Evolutionary conservation across 2,888 invertebrate species (phyloP).

Genomic region (Limenitis camilla): DNA sequence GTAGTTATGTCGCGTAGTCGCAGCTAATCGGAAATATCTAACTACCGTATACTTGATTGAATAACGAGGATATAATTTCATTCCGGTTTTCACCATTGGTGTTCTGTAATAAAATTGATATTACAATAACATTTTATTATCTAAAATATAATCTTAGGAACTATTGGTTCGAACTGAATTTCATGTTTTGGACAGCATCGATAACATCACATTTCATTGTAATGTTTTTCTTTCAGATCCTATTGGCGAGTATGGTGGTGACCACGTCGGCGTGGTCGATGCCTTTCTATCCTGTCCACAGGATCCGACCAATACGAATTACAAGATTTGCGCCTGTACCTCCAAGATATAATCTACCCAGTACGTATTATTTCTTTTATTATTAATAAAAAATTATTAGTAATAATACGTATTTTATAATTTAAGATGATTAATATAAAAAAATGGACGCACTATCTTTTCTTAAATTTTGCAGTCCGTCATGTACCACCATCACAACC

Average conservation of each 20-base stretch:
- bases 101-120: background rate
- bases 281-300: slow-evolving; percentile 49
- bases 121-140: background rate
- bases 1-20: background rate
- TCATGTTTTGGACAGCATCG: too few species aligned
- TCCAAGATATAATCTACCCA: slow-evolving; percentile 30
- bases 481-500: background rate
- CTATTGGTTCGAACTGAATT: too few species aligned
- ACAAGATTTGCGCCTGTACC: slow-evolving; percentile 48
- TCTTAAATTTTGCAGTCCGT: background rate
- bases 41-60: background rate
- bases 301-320: slow-evolving; percentile 40
- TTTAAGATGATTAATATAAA: too few species aligned
- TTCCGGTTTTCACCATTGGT: slow-evolving; percentile 3
- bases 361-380: slow-evolving; percentile 17
- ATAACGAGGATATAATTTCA: slow-evolving; percentile 3
- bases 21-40: slow-evolving; percentile 1
- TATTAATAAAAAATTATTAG: too few species aligned
- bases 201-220: too few species aligned
- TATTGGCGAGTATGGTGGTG: slow-evolving; percentile 37
- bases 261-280: slow-evolving; percentile 48
- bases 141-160: too few species aligned
- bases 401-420: too few species aligned
- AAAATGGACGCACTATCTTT: background rate
- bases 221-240: slow-evolving; percentile 37